These are phyloP conservation scores for Dermolepida albohirtum DNA, from an alignment of 2,888 invertebrate genomes.

Conservation along the genomic window DNA sequence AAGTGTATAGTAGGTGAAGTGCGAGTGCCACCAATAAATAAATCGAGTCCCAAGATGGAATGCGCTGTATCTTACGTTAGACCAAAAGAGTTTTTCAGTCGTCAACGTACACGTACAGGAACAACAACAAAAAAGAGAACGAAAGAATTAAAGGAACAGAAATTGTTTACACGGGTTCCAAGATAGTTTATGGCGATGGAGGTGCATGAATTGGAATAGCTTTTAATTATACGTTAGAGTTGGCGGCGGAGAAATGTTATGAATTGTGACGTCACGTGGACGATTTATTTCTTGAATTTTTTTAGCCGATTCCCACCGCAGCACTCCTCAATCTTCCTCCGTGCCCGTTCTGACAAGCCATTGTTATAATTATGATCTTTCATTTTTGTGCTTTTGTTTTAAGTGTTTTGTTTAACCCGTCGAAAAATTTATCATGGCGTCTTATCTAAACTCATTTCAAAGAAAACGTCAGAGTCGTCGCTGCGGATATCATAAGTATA, in stretches of 20 bases:
- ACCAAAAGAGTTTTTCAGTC: slow-evolving; percentile 21
- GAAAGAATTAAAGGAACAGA: neutral
- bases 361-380: slow-evolving; percentile 18
- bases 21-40: slow-evolving; percentile 64
- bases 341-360: slow-evolving; percentile 10
- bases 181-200: slow-evolving; percentile 24
- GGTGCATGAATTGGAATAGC: slow-evolving; percentile 47
- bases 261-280: slow-evolving; percentile 49
- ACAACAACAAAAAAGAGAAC: too few species aligned
- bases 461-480: too few species aligned
- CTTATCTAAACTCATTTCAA: too few species aligned
- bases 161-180: slow-evolving; percentile 23
- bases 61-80: slow-evolving; percentile 5
- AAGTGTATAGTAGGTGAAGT: slow-evolving; percentile 60
- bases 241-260: slow-evolving; percentile 43
- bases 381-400: neutral
- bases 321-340: slow-evolving; percentile 24
- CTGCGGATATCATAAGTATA: too few species aligned
- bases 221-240: slow-evolving; percentile 49
- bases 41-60: slow-evolving; percentile 49
- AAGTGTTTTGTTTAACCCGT: too few species aligned
- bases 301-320: slow-evolving; percentile 1
- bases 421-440: too few species aligned
- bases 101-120: neutral
- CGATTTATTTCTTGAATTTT: slow-evolving; percentile 44